Base-by-base conservation (phyloP, 2,113 vertebrate species). In the Lichenostomus cassidix region DNA sequence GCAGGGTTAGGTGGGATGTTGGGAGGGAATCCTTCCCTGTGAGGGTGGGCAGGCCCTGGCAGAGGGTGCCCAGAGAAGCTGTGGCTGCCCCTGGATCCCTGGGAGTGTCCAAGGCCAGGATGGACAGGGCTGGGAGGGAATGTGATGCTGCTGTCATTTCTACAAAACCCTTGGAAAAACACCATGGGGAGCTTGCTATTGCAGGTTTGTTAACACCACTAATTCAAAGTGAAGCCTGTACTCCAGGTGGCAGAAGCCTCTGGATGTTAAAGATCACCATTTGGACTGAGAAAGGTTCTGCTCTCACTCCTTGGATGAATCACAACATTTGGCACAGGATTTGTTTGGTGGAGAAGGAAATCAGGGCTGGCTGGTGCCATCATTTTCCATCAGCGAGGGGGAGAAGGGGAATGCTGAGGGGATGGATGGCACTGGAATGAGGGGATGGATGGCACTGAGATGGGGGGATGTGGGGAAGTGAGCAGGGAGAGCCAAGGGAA, bases 1-100 rank as follows among this genome's bases (percentile, higher is more conserved):
- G 47, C 2, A 27, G 41, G 2, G 5, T 23, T 23, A 13, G n/a
- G 7, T 76, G 29, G 41, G n/a, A 31, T 55, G 16, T 2, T 35
- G 35, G 31, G 49, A 23, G 1, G 1, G 18, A 56, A 37, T 37
- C 6, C 0, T 1, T 35, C 11, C 19, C 21, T 69, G 29, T 0
- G 29, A 68, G 55, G 25, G n/a, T 35, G n/a, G 6, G 1, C 0
- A 68, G 69, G 16, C 46, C 53, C 70, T 82, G 78, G 70, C 55
- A 47, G 62, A 82, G 68, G 42, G 33, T 82, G 53, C 60, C 60
- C 77, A 81, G 60, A 39, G 60, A 0, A 89, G 69, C 69, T 52
- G 77, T 1, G 86, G 28, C 62, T 89, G 78, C 46, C 14, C 46
- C 62, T 58, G 71, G 62, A 55, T 35, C 63, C 63, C 62, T 75